phyloP scores from a whole-genome alignment of 35 echinoderm and acorn worm species.

The Heliocidaris erythrogramma region DNA sequence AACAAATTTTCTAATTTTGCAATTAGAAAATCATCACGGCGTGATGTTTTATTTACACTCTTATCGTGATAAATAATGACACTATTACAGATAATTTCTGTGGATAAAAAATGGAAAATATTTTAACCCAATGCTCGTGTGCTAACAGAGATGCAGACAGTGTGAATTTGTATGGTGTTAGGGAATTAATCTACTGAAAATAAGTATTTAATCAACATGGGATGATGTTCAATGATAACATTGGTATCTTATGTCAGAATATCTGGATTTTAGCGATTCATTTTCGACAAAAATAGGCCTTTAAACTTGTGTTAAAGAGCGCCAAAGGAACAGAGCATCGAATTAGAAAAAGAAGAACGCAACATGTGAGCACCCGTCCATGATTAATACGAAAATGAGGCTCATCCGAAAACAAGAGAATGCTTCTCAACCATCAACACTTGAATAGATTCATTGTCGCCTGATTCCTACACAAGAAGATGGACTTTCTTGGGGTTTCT shows the following conservation, averaged over 20 bases:
- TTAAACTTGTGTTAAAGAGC: background rate
- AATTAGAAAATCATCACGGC: background rate
- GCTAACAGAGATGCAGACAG: too few relatives aligned
- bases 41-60: background rate
- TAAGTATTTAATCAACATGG: too few relatives aligned
- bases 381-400: constrained; percentile 39
- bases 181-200: too few relatives aligned
- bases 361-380: background rate
- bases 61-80: background rate
- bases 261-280: background rate
- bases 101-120: too few relatives aligned
- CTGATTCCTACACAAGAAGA: background rate
- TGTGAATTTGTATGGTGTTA: too few relatives aligned
- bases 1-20: background rate
- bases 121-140: too few relatives aligned
- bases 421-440: background rate
- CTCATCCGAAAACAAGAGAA: constrained; percentile 5
- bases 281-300: background rate
- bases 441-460: background rate
- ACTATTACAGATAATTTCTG: too few relatives aligned
- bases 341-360: background rate
- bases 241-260: background rate
- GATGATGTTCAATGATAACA: background rate
- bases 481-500: background rate
- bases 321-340: background rate